Percentiles rank a stretch among this genome's conserved stretches.
phyloP scores from a whole-genome alignment of 2,113 vertebrate genomes.

The Guaruba guarouba region DNA sequence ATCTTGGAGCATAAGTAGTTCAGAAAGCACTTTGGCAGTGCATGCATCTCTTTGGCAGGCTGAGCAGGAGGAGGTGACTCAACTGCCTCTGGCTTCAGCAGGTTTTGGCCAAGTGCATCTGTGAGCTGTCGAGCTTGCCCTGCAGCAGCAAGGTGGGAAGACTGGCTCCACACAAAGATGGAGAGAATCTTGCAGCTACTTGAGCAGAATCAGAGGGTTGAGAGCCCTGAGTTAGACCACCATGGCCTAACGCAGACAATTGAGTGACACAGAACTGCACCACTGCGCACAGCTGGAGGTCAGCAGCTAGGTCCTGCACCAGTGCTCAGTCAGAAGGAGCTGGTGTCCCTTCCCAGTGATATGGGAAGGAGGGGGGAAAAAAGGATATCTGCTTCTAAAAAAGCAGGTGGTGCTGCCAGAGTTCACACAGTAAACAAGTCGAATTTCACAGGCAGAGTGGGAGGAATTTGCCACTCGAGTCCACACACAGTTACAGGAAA shows the following conservation, averaged over 20 bases:
- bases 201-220: neutral
- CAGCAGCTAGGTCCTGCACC: neutral
- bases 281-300: neutral
- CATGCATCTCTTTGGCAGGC: constrained; percentile 63
- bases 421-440: constrained; percentile 79
- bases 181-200: constrained; percentile 5
- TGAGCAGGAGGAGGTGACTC: constrained; percentile 54
- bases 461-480: constrained; percentile 64
- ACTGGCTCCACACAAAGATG: constrained; percentile 51
- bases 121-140: constrained; percentile 23
- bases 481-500: constrained; percentile 43
- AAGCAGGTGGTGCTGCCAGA: constrained; percentile 72
- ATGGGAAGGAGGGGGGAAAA: constrained; percentile 33
- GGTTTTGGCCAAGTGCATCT: constrained; percentile 74
- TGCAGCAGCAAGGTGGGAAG: constrained; percentile 23
- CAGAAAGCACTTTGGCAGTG: constrained; percentile 57
- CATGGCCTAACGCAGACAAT: neutral
- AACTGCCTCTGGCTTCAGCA: constrained; percentile 73
- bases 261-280: neutral
- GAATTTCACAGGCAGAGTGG: constrained; percentile 72
- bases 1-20: neutral
- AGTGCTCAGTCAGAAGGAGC: neutral
- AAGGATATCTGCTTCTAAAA: constrained; percentile 69
- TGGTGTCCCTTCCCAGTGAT: constrained; percentile 56
- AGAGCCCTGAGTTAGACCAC: neutral